These are phyloP conservation scores for Phortica okadai DNA, from an alignment of 2,888 invertebrate species.

Conservation along the genomic window DNA sequence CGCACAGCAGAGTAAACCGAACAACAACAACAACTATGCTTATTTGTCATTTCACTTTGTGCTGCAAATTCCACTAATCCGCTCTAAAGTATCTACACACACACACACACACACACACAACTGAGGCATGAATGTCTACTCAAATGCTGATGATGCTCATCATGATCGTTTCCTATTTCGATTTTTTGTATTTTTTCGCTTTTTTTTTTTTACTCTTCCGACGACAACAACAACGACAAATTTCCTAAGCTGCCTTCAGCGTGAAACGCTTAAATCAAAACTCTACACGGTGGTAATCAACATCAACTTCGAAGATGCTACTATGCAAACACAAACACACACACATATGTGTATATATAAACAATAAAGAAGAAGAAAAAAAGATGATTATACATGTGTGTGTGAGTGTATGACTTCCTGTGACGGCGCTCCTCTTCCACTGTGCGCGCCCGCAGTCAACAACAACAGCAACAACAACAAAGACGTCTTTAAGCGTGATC, in stretches of 20 bases:
- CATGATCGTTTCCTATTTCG: slow-evolving; percentile 46
- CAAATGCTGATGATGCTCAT: slow-evolving; percentile 3
- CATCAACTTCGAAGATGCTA: slow-evolving; percentile 30
- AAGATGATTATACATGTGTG: background rate
- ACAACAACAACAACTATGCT: slow-evolving; percentile 24
- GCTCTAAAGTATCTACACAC: slow-evolving; percentile 64
- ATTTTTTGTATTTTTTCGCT: slow-evolving; percentile 13
- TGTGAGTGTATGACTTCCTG: slow-evolving; percentile 58
- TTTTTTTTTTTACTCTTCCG: slow-evolving; percentile 30
- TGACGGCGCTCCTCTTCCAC: slow-evolving; percentile 33
- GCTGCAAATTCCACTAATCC: slow-evolving; percentile 65
- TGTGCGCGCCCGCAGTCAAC: slow-evolving; percentile 19
- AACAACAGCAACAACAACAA: background rate
- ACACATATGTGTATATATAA: background rate
- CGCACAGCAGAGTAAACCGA: slow-evolving; percentile 18
- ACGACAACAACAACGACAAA: slow-evolving; percentile 26
- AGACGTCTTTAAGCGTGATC: background rate
- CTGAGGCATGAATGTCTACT: background rate
- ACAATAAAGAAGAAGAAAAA: no score
- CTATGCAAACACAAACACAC: slow-evolving; percentile 2
- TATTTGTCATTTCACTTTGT: slow-evolving; percentile 52
- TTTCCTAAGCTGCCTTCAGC: slow-evolving; percentile 37
- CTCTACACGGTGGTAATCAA: slow-evolving; percentile 53
- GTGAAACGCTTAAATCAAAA: slow-evolving; percentile 30
- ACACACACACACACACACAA: slow-evolving; percentile 21